A percentile compares a stretch with the other conserved stretches of the same genome.
These are phyloP conservation scores for Thryonomys swinderianus DNA, from an alignment of 2,113 vertebrate species.

Conservation along the genomic window DNA sequence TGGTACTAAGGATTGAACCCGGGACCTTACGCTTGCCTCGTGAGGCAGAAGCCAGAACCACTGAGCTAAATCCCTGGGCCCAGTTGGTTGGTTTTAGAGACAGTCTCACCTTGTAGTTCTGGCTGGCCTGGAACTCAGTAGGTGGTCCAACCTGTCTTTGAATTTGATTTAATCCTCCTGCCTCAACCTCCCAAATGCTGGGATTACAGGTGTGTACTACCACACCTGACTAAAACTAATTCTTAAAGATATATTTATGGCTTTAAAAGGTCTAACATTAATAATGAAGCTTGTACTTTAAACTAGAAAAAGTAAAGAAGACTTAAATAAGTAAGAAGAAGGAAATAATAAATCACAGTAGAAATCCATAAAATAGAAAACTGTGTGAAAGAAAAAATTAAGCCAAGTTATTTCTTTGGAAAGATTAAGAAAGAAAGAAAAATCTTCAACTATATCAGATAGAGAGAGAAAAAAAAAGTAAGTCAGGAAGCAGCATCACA, in stretches of 20 bases:
- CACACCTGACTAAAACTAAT: background rate
- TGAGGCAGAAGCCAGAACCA: too few relatives aligned
- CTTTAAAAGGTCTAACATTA: background rate
- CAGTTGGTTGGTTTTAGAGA: too few relatives aligned
- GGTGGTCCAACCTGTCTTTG: background rate
- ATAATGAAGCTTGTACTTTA: background rate
- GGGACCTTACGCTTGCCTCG: too few relatives aligned
- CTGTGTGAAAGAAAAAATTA: background rate
- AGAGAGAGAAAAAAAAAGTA: background rate
- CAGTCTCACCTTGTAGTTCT: background rate
- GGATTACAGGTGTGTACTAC: background rate
- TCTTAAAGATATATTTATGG: background rate
- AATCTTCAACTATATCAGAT: background rate
- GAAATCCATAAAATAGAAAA: conserved; percentile 30
- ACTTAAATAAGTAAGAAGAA: conserved; percentile 36
- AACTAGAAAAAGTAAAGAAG: background rate
- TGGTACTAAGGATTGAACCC: too few relatives aligned
- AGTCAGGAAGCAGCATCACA: background rate
- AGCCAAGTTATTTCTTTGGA: conserved; percentile 5
- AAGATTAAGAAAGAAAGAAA: background rate
- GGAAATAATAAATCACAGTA: conserved; percentile 10
- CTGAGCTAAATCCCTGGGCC: too few relatives aligned
- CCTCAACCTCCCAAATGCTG: background rate
- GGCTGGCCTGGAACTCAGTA: background rate
- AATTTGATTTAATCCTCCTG: background rate